These are phyloP conservation scores for Phalacrocorax aristotelis DNA, from an alignment of 2,113 vertebrate species.

Conservation along the genomic window DNA sequence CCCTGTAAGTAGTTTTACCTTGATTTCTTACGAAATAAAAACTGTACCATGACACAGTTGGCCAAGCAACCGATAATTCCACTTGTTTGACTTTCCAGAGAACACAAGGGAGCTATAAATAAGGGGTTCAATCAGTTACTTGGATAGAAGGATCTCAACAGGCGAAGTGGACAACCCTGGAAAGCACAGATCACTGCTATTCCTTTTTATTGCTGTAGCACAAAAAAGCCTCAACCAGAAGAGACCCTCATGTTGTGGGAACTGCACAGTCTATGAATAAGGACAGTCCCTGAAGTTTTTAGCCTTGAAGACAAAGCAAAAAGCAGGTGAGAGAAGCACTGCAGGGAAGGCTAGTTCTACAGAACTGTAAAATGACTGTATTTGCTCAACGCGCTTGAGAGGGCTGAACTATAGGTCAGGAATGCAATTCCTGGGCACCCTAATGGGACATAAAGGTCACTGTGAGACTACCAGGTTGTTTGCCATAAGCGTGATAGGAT, in stretches of 20 bases:
- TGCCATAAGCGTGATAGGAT: background rate
- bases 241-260: background rate
- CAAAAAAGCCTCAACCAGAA: background rate
- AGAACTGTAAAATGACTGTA: background rate
- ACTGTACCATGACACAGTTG: background rate
- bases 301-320: background rate
- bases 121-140: background rate
- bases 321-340: background rate
- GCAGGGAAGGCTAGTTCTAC: background rate
- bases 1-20: background rate
- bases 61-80: background rate
- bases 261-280: background rate
- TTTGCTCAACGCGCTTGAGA: fast-evolving
- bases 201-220: background rate
- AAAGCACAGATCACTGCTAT: background rate
- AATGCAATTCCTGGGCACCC: background rate
- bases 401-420: background rate
- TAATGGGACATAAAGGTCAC: background rate
- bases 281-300: background rate
- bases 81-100: background rate
- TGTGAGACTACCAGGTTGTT: fast-evolving
- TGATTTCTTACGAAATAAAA: background rate
- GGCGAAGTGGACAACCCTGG: background rate
- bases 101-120: background rate
- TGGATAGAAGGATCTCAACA: background rate